Conservation (phyloP, 2,888 invertebrate species). For the Hemithea aestivaria region DNA sequence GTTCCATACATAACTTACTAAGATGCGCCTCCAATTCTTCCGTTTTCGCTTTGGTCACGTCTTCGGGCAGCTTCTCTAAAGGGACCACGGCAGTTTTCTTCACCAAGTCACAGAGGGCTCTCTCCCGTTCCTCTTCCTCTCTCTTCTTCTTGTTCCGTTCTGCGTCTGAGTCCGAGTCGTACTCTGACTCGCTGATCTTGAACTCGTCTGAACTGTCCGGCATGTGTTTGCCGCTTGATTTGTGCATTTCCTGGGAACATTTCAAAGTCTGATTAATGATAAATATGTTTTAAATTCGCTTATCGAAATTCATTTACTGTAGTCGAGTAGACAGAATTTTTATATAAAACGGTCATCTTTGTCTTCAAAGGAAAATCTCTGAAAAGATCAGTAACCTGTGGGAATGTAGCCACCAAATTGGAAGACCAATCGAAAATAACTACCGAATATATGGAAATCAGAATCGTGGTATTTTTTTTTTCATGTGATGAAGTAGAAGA, state of each 20-base stretch:
- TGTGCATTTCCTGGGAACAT: conserved; percentile 69
- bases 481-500: no score
- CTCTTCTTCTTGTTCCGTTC: conserved; percentile 55
- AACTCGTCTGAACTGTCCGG: conserved; percentile 75
- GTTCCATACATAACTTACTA: conserved; percentile 36
- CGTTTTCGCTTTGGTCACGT: conserved; percentile 58
- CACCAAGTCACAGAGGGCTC: conserved; percentile 51
- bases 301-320: no score
- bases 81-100: conserved; percentile 66
- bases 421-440: no score
- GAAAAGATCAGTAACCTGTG: no score
- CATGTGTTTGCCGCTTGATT: conserved; percentile 76
- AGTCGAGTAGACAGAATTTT: no score
- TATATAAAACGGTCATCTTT: no score
- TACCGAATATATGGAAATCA: no score
- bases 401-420: no score
- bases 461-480: no score
- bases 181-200: conserved; percentile 56
- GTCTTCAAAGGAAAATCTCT: no score
- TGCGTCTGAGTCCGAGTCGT: conserved; percentile 39
- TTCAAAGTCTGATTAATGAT: background rate
- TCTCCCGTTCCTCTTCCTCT: conserved; percentile 50
- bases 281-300: no score
- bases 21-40: conserved; percentile 58
- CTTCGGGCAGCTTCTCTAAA: conserved; percentile 61